Evolutionary conservation across 1,140 invertebrate genomes (phyloP).

Genomic region (Eulimnadia texana): DNA sequence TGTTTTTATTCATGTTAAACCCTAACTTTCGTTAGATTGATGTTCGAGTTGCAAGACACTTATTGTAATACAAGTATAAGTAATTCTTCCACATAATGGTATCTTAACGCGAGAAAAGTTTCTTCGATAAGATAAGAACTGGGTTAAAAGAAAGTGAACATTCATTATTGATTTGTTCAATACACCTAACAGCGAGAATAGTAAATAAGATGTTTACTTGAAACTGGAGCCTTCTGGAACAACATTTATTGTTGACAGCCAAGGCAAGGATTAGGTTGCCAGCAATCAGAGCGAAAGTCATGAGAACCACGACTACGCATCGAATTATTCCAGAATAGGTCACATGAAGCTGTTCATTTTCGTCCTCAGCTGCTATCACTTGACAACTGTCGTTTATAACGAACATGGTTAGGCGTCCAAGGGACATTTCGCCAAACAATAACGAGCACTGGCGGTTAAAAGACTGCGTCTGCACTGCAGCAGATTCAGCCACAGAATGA

Average conservation of each 20-base stretch:
- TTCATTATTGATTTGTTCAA: no score
- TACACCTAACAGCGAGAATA: no score
- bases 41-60: no score
- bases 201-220: no score
- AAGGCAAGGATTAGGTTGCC: constrained; percentile 9
- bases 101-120: no score
- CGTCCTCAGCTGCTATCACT: neutral
- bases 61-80: no score
- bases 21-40: no score
- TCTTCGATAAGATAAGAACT: no score
- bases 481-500: neutral
- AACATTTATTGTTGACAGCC: constrained; percentile 8
- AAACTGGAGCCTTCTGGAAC: constrained; percentile 7
- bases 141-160: no score
- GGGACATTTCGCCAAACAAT: no score
- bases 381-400: neutral
- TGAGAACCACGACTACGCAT: constrained; percentile 1
- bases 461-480: neutral
- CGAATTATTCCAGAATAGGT: neutral
- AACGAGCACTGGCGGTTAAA: neutral
- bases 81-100: no score
- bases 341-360: neutral
- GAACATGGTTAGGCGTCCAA: neutral
- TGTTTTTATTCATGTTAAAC: no score
- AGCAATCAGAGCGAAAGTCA: neutral